These are phyloP conservation scores for Pseudolycoriella hygida DNA, from an alignment of 2,888 invertebrate species.

Conservation along the genomic window DNA sequence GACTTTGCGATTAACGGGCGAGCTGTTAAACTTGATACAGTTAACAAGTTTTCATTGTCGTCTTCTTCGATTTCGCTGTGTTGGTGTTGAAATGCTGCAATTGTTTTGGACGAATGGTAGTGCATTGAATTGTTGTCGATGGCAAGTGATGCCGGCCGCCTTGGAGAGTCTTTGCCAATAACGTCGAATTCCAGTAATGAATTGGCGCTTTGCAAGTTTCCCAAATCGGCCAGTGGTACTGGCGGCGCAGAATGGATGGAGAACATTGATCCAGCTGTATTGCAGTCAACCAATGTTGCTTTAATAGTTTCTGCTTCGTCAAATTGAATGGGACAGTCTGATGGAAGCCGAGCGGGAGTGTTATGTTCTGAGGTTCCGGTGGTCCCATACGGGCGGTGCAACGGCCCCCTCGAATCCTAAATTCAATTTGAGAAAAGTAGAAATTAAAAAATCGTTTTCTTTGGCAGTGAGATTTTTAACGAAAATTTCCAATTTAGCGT, in stretches of 20 bases:
- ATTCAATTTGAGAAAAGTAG: conserved; percentile 1
- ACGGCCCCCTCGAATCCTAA: conserved; percentile 30
- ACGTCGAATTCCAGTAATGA: conserved; percentile 22
- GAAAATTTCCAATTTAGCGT: no score
- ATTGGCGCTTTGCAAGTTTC: conserved; percentile 12
- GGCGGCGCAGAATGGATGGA: conserved; percentile 52
- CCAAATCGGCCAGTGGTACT: conserved; percentile 30
- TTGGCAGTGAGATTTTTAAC: no score
- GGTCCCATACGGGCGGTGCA: conserved; percentile 31
- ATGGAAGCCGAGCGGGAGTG: not conserved
- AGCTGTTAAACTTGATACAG: conserved; percentile 54
- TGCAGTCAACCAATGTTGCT: conserved; percentile 17
- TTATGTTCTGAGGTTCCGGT: conserved; percentile 22
- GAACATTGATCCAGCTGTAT: conserved; percentile 37
- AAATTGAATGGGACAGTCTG: not conserved
- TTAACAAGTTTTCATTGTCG: conserved; percentile 53
- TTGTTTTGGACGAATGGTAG: conserved; percentile 5
- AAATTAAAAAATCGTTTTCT: not conserved
- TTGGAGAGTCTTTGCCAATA: conserved; percentile 17
- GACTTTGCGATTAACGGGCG: conserved; percentile 53
- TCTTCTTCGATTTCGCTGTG: conserved; percentile 36
- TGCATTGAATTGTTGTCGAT: conserved; percentile 26
- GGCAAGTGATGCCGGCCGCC: conserved; percentile 31
- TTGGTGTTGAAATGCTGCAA: not conserved
- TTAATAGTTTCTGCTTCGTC: not conserved